A percentile compares a stretch with the other conserved stretches of the same genome.
Evolutionary conservation across 2,888 invertebrate species (phyloP).

Genomic region (Limnephilus auricula): DNA sequence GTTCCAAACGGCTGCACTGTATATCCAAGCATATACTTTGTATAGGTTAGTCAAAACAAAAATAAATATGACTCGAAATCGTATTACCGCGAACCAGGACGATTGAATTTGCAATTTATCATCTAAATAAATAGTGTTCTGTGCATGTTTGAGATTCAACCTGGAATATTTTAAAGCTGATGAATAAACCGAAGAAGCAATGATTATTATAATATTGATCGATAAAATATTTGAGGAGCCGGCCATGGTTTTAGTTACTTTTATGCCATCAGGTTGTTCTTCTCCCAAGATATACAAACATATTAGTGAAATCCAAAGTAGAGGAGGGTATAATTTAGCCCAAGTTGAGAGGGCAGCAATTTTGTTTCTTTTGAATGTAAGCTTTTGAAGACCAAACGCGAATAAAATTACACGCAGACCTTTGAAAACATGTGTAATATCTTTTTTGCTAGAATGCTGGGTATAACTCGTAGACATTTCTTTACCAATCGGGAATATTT

Average conservation of each 20-base stretch:
- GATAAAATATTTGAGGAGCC: background rate
- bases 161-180: background rate
- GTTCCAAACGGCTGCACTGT: background rate
- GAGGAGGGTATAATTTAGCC: background rate
- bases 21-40: background rate
- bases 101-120: background rate
- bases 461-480: background rate
- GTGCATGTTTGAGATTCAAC: background rate
- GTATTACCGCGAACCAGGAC: background rate
- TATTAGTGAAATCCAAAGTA: background rate
- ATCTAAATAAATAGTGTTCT: background rate
- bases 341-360: background rate
- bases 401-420: background rate
- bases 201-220: background rate
- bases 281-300: background rate
- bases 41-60: background rate
- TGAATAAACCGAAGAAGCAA: background rate
- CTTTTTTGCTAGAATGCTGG: background rate
- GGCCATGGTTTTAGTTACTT: background rate
- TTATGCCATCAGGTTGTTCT: background rate
- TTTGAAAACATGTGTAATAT: background rate
- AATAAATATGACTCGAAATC: background rate
- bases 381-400: background rate
- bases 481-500: no score
- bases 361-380: background rate